Evolutionary conservation across 2,888 invertebrate species (phyloP), one percentile per base, ranked within the genome.

Genomic region (Petrolisthes cinctipes): DNA sequence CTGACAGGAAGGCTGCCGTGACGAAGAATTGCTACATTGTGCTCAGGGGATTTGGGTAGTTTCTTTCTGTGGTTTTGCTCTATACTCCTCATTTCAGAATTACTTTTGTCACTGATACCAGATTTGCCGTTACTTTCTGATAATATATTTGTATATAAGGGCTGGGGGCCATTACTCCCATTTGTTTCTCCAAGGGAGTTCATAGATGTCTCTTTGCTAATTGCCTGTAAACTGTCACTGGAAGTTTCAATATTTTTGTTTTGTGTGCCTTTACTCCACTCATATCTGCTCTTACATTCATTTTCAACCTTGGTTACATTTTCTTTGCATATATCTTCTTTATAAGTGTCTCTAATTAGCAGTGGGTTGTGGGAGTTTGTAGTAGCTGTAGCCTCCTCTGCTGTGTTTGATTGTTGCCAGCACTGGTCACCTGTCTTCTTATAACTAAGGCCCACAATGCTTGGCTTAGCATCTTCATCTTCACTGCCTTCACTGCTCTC

Each of bases 401-500:
- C 20, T 11, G 71, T 11, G 20, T 71, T 71, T 71, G n/a, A 71
- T n/a, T 37, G 37, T 37, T 37, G 37, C 37, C 37, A n/a, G 20
- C n/a, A 71, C 20, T 71, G 71, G n/a, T 71, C n/a, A 57, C 81
- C 61, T 14, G 71, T 54, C 51, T 76, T 79, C 68, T 73, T 88
- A 81, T 84, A 88, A 56, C 84, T 88, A 11, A 88, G 71, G n/a
- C 83, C 80, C 54, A 75, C 66, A 20, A 88, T 75, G 66, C 54
- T 76, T 17, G 82, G 68, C 3, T 78, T 11, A 0, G 11, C 75
- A 7, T 37, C 71, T 37, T 86, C 83, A 17, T 81, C 81, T 0
- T 80, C 83, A 61, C 84, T 88, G 75, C 81, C 81, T 79, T 88
- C 87, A 23, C 80, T 80, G 51, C 81, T 83, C 37, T 87, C 79